A percentile compares a stretch with the other conserved stretches of the same genome.
These are phyloP conservation scores for Chromis chromis DNA, from an alignment of 2,797 vertebrate species.

Conservation along the genomic window DNA sequence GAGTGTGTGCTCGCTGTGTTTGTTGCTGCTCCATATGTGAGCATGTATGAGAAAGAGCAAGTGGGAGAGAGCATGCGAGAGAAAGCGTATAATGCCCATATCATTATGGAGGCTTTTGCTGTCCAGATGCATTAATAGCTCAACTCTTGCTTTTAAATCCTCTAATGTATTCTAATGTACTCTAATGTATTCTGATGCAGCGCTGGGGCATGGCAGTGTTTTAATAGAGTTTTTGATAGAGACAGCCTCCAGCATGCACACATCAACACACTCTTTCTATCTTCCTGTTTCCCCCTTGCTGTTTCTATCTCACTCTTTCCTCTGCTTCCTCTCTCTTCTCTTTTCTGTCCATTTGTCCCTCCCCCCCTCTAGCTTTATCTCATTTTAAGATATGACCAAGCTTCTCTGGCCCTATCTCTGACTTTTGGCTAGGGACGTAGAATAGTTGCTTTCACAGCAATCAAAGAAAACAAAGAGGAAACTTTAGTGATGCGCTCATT, in stretches of 20 bases:
- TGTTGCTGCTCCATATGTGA: conserved; percentile 24
- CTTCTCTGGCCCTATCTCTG: conserved; percentile 33
- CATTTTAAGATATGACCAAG: conserved; percentile 49
- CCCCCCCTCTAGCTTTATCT: conserved; percentile 36
- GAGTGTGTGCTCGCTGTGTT: conserved; percentile 24
- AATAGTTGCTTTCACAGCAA: conserved; percentile 67
- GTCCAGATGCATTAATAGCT: conserved; percentile 79
- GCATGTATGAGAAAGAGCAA: conserved; percentile 1
- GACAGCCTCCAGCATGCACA: conserved; percentile 67
- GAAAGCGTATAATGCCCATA: conserved; percentile 44
- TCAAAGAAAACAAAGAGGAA: conserved; percentile 68
- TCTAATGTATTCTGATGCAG: conserved; percentile 82
- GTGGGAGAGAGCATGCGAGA: conserved; percentile 7
- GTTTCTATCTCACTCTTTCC: conserved; percentile 40
- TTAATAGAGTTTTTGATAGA: conserved; percentile 78
- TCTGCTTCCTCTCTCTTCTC: conserved; percentile 17
- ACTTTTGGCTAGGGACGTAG: conserved; percentile 43
- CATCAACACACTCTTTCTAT: conserved; percentile 45
- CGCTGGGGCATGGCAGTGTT: conserved; percentile 69
- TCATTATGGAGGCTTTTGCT: conserved; percentile 71
- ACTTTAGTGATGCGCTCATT: conserved; percentile 71
- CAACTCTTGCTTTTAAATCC: conserved; percentile 77
- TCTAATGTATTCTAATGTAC: conserved; percentile 84
- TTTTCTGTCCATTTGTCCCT: conserved; percentile 10
- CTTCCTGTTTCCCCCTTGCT: conserved; percentile 39